Percentiles rank a stretch among this genome's conserved stretches.
phyloP scores from a whole-genome alignment of 2,797 vertebrate genomes.

The Ptychobarbus kaznakovi region DNA sequence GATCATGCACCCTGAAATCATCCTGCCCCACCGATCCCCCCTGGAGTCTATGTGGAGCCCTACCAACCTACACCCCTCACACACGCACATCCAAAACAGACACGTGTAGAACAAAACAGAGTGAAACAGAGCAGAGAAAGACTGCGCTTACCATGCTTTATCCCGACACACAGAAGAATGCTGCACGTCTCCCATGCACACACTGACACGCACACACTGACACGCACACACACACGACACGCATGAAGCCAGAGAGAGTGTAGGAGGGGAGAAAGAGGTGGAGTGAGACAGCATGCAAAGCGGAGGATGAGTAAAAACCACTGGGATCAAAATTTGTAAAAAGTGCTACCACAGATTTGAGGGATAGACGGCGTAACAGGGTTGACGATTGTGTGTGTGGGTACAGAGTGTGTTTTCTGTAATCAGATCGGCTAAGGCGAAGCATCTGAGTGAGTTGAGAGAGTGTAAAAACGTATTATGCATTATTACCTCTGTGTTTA shows the following conservation, averaged over 20 bases:
- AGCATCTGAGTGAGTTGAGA: constrained; percentile 12
- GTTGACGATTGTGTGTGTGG: constrained; percentile 8
- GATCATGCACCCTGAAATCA: constrained; percentile 29
- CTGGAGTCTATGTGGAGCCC: constrained; percentile 1
- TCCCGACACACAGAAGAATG: constrained; percentile 35
- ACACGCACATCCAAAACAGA: not conserved
- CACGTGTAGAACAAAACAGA: constrained; percentile 27
- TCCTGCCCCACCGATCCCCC: constrained; percentile 14
- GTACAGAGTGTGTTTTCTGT: constrained; percentile 2
- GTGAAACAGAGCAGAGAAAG: constrained; percentile 27
- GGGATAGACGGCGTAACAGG: not conserved
- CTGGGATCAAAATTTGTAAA: constrained; percentile 47
- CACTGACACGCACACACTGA: not conserved
- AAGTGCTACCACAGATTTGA: constrained; percentile 26
- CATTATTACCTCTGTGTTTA: constrained; percentile 41
- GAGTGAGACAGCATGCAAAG: constrained; percentile 42
- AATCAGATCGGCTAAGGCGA: not conserved
- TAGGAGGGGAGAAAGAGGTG: constrained; percentile 32
- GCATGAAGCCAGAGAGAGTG: constrained; percentile 43
- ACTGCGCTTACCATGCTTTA: constrained; percentile 51
- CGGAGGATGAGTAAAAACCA: constrained; percentile 34
- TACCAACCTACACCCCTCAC: not conserved
- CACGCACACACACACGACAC: constrained; percentile 38
- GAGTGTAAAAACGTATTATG: constrained; percentile 23
- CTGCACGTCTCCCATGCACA: constrained; percentile 22